Base-by-base conservation (phyloP, 2,797 vertebrate species). In the Siniperca obscura region DNA sequence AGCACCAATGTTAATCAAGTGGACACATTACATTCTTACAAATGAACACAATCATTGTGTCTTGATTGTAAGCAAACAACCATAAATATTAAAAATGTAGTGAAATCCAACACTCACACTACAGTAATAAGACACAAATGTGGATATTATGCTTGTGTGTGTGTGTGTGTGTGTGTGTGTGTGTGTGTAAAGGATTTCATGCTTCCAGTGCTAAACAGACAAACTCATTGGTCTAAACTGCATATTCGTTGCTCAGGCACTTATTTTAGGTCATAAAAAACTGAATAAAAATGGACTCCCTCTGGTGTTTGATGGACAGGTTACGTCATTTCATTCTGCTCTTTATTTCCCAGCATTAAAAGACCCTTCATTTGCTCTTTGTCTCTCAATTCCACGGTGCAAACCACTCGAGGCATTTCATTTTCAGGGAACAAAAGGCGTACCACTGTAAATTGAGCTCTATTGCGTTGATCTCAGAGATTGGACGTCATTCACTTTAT, bases 221-320 rank as follows among this genome's bases (percentile, higher is more conserved):
- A 82, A 87, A 84, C 56, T 85, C 75, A 89, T 86, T 81, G 82
- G 81, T 92, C 81, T 86, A 86, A 90, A 94, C 87, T 92, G 91
- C 91, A 94, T 94, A 92, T 86, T 76, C 10, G 74, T 91, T 93
- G 83, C 76, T 94, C 80, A 95, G 95, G 95, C 95, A 96, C 95
- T 96, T 95, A 64, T 83, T 89, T 89, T 70, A 80, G 83, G 62
- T 90, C 34, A 80, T 66, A 61, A 65, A 82, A 85, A 82, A 78
- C 21, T 56, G 19, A 87, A 56, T 0, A 44, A 68, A 74, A 74
- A 82, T 70, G 42, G 19, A 70, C 21, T 66, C 13, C 7, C 7
- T 80, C 52, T 73, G 9, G 57, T 17, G 30, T 71, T 50, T 55
- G 46, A 77, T 68, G 25, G 71, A 80, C 61, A 78, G 22, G 66